These are phyloP conservation scores for Columba guinea DNA, from an alignment of 2,797 vertebrate genomes.

Conservation along the genomic window DNA sequence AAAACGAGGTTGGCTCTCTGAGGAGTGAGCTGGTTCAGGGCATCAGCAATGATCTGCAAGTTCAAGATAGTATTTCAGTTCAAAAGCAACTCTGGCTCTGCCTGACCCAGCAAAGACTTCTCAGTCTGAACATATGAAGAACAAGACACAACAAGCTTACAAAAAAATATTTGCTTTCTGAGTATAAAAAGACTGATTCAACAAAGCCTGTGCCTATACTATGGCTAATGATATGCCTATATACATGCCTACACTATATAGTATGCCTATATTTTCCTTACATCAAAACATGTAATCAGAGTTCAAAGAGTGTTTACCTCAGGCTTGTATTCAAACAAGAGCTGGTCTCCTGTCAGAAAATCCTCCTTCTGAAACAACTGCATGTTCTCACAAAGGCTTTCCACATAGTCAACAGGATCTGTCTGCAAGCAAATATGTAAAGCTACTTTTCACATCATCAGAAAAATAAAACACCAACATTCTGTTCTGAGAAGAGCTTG, in stretches of 20 bases:
- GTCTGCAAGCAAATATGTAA: conserved; percentile 78
- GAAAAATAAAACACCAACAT: neutral
- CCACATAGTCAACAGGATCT: conserved; percentile 93
- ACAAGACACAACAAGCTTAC: neutral
- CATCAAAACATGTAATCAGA: neutral
- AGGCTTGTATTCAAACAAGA: conserved; percentile 90
- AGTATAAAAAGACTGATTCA: neutral
- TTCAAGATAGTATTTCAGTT: neutral
- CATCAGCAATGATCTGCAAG: conserved; percentile 85
- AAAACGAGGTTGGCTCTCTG: conserved; percentile 88
- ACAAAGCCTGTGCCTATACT: neutral
- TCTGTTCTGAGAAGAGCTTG: neutral
- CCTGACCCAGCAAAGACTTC: neutral
- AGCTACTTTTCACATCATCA: neutral
- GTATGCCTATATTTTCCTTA: neutral
- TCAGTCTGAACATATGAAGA: neutral
- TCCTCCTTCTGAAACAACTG: conserved; percentile 91
- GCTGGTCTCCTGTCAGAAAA: conserved; percentile 93
- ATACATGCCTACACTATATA: neutral
- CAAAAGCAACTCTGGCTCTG: neutral
- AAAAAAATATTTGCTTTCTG: neutral
- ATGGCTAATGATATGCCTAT: neutral
- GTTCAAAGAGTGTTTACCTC: conserved; percentile 78
- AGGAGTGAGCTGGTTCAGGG: conserved; percentile 84
- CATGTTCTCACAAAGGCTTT: conserved; percentile 97